Conservation (phyloP, 2,113 vertebrate species). For the Oncorhynchus tshawytscha region DNA sequence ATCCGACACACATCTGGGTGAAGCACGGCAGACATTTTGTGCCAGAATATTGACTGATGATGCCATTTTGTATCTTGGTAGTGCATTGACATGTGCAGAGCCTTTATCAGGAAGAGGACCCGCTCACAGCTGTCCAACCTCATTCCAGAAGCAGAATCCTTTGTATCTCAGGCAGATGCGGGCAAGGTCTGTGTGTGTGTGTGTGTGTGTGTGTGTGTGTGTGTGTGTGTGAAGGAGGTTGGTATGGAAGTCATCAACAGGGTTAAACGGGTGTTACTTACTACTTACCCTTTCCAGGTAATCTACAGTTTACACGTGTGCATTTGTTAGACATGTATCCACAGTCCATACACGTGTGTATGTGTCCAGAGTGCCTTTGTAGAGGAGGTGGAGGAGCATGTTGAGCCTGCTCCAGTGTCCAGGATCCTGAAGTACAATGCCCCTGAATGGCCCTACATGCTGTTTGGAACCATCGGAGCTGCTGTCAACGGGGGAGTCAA, state of each 20-base stretch:
- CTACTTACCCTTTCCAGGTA: neutral
- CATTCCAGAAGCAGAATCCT: conserved; percentile 73
- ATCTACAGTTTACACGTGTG: neutral
- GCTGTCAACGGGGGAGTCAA: conserved; percentile 88
- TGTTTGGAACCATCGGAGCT: conserved; percentile 86
- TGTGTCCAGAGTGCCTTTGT: conserved; percentile 34
- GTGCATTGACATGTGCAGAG: conserved; percentile 66
- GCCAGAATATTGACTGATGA: neutral
- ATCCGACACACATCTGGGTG: neutral
- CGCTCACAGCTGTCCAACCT: conserved; percentile 86
- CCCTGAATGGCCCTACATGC: conserved; percentile 95
- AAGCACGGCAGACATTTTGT: conserved; percentile 1
- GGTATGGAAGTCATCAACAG: neutral
- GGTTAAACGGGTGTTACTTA: neutral
- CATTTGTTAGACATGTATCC: neutral
- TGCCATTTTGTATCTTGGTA: conserved; percentile 11
- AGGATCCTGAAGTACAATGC: conserved; percentile 90
- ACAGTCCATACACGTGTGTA: neutral
- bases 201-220: neutral
- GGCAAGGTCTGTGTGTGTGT: conserved; percentile 51
- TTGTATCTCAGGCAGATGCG: conserved; percentile 43
- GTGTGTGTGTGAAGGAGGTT: conserved; percentile 1
- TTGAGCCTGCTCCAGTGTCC: conserved; percentile 81
- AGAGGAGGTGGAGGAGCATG: conserved; percentile 56
- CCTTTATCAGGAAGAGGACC: conserved; percentile 85